Evolutionary conservation across 2,888 invertebrate genomes (phyloP), one percentile per base, ranked within the genome.

Genomic region (Hemistola chrysoprasaria): DNA sequence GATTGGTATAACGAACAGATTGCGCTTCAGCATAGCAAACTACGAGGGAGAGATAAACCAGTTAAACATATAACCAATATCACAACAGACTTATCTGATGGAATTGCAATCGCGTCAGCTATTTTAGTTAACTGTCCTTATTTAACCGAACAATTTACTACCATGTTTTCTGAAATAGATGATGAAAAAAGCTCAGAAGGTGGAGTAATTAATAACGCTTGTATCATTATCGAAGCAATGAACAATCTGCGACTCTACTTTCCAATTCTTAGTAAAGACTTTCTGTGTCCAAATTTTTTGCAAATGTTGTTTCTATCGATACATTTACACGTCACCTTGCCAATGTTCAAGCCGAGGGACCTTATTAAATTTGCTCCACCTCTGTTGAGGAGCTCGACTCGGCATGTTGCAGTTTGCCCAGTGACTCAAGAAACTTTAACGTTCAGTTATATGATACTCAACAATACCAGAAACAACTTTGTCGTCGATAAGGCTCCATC

Each of bases 61-160:
- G 40, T 57, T 1, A 87, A 78, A 69, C 34, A 55, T 22, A 64
- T 87, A 9, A 64, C 61, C 8, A 90, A 91, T 57, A 82, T 92
- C 35, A 87, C 89, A 1, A 65, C 68, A 0, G 90, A 91, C 64
- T 65, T 93, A 23, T 69, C 72, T 10, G 91, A 93, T 54, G 88
- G 92, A 1, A 63, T 92, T 11, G 90, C 91, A 9, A 63, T 93
- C 11, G 86, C 88, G 28, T 88, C 91, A 3, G 73, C 89, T 2
- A 90, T 92, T 29, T 66, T 85, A n/a, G 79, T 79, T 29, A 90
- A 90, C 54, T 93, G 93, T 59, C 90, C 92, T 0, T 93, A 91
- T 62, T 59, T 93, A 24, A 61, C 62, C 20, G 64, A 84, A 0
- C 70, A 86, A 31, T 90, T 81, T 55, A 76, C 88, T 23, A 52